Percentiles rank a stretch among this genome's conserved stretches.
These are phyloP conservation scores for Arizona elegans DNA, from an alignment of 2,113 vertebrate species.

Conservation along the genomic window DNA sequence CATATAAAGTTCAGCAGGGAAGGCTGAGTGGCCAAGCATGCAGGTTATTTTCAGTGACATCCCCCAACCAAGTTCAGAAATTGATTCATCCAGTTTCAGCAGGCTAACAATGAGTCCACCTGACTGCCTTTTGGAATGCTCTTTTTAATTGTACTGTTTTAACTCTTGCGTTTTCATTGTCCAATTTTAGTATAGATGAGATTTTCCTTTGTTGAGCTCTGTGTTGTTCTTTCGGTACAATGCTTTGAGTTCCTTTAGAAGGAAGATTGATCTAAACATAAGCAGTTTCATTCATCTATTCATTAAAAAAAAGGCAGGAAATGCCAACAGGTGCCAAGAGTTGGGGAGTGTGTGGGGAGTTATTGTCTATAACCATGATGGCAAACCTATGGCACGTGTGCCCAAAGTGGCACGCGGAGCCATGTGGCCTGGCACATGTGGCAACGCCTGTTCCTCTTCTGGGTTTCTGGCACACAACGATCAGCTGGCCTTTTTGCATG, in stretches of 20 bases:
- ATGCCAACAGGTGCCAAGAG: not conserved
- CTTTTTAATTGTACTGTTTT: not conserved
- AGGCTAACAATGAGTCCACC: not conserved
- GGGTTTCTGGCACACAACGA: too few species aligned
- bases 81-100: not conserved
- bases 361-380: too few species aligned
- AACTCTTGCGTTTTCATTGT: not conserved
- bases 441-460: too few species aligned
- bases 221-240: not conserved
- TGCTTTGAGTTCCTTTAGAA: not conserved
- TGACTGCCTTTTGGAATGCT: not conserved
- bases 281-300: not conserved
- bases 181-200: not conserved
- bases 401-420: too few species aligned
- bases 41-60: not conserved
- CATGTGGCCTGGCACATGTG: too few species aligned
- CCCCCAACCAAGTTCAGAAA: not conserved
- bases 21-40: not conserved
- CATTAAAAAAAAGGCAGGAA: not conserved
- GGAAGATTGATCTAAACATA: not conserved
- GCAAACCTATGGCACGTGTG: too few species aligned
- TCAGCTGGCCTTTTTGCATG: too few species aligned
- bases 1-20: not conserved
- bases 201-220: not conserved
- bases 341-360: not conserved